Evolutionary conservation across 2,797 vertebrate genomes (phyloP).

Genomic region (Hyperoplus immaculatus): DNA sequence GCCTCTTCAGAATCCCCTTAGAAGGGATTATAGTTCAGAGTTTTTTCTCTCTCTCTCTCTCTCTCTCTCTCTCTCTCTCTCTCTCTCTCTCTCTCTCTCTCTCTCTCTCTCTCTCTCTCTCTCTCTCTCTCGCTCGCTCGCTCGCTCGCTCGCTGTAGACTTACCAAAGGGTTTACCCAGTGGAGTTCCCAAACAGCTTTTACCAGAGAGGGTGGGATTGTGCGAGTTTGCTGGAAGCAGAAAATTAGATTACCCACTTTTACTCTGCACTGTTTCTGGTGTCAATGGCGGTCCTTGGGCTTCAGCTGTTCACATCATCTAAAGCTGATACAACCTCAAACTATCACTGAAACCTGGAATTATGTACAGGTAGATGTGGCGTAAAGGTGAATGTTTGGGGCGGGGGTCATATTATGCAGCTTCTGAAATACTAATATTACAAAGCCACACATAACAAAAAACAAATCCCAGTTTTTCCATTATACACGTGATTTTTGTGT

Average conservation of each 20-base stretch:
- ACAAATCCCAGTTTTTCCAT: background rate
- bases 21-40: conserved; percentile 77
- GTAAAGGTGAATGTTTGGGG: conserved; percentile 16
- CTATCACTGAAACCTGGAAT: conserved; percentile 31
- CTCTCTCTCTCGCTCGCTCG: too few species aligned
- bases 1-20: conserved; percentile 79
- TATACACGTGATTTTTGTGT: background rate
- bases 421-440: background rate
- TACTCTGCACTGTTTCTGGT: conserved; percentile 61
- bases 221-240: conserved; percentile 70
- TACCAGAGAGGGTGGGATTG: conserved; percentile 55
- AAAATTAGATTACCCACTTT: conserved; percentile 79
- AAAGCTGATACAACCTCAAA: conserved; percentile 39
- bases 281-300: conserved; percentile 50
- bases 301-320: conserved; percentile 49
- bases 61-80: conserved; percentile 15
- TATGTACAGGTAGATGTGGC: conserved; percentile 3
- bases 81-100: too few species aligned
- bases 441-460: background rate
- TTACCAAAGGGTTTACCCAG: conserved; percentile 69
- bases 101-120: too few species aligned
- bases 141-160: too few species aligned
- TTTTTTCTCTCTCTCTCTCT: conserved; percentile 39
- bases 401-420: background rate
- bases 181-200: conserved; percentile 62